Base-by-base conservation (phyloP, 2,113 vertebrate genomes). In the Cololabis saira region DNA sequence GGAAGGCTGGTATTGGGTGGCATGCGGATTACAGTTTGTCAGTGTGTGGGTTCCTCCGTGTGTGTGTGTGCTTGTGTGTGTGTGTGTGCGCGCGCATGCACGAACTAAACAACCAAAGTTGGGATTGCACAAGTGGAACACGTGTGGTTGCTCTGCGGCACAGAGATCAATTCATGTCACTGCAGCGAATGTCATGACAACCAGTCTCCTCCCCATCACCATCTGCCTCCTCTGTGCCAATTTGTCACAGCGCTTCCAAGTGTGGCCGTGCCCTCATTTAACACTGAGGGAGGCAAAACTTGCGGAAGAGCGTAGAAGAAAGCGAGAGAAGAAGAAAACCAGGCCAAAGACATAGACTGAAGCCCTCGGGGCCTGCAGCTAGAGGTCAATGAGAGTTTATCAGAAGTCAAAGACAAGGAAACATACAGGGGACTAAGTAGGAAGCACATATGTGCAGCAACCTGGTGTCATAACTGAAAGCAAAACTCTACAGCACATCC, bases 151-250 rank as follows among this genome's bases (percentile, higher is more conserved):
- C 79, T 75, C 79, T 41, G 77, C 59, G 37, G 80, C 69, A 53
- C 68, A 0, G 70, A 79, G 86, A 90, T 88, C 89, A 86, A 87
- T 91, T 82, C 76, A 73, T 78, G 80, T 71, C 78, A 60, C 68
- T 65, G 70, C 61, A 40, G 74, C 79, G 78, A 85, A 71, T 60
- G 67, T 70, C 66, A 62, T 81, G 81, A 87, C 84, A 84, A 82
- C 76, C 76, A 57, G 68, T 74, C 84, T 79, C 85, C 88, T 84
- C 84, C 69, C 80, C 68, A 40, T 68, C 83, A 64, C 90, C 88
- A 89, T 89, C 90, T 90, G 91, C 84, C 78, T 84, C 80, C 74
- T 80, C 55, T 30, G 78, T 73, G 81, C 85, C 90, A 87, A 91
- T 89, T 90, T 91, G 83, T 90, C 81, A 80, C 77, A 74, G 86